Conservation (phyloP, 2,888 invertebrate species). For the Synergus gifuensis region DNA sequence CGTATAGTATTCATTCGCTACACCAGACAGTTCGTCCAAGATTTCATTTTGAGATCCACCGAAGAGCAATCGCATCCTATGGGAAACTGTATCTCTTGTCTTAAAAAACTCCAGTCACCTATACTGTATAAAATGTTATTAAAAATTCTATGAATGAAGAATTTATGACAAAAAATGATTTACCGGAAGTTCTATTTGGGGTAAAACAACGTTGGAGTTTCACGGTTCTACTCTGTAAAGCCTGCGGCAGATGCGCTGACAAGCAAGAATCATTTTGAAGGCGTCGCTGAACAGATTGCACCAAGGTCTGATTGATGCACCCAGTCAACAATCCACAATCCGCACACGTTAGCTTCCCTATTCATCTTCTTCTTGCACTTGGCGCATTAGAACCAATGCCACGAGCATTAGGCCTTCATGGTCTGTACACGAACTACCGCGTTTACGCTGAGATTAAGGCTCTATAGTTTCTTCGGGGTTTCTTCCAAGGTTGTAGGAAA, state of each 20-base stretch:
- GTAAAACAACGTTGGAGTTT: constrained; percentile 7
- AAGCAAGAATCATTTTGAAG: constrained; percentile 72
- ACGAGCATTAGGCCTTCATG: constrained; percentile 43
- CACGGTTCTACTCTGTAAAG: constrained; percentile 30
- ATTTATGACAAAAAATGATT: background rate
- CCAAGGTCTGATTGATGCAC: constrained; percentile 73
- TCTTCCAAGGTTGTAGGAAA: constrained; percentile 1
- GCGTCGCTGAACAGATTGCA: constrained; percentile 73
- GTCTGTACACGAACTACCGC: constrained; percentile 41
- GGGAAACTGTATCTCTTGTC: constrained; percentile 7
- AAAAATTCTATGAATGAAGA: background rate
- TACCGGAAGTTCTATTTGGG: background rate
- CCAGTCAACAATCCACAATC: constrained; percentile 59
- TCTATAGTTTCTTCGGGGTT: background rate
- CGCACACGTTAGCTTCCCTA: constrained; percentile 63
- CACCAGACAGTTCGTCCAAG: constrained; percentile 54
- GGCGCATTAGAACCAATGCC: constrained; percentile 48
- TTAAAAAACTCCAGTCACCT: background rate
- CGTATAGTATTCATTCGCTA: constrained; percentile 62
- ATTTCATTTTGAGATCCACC: constrained; percentile 53
- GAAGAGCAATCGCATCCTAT: constrained; percentile 39
- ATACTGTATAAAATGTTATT: background rate
- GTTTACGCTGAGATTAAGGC: constrained; percentile 29
- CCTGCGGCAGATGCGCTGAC: constrained; percentile 74
- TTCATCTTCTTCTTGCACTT: constrained; percentile 69